phyloP scores from a whole-genome alignment of 2,888 invertebrate genomes.

The Mesorhabditis belari region DNA sequence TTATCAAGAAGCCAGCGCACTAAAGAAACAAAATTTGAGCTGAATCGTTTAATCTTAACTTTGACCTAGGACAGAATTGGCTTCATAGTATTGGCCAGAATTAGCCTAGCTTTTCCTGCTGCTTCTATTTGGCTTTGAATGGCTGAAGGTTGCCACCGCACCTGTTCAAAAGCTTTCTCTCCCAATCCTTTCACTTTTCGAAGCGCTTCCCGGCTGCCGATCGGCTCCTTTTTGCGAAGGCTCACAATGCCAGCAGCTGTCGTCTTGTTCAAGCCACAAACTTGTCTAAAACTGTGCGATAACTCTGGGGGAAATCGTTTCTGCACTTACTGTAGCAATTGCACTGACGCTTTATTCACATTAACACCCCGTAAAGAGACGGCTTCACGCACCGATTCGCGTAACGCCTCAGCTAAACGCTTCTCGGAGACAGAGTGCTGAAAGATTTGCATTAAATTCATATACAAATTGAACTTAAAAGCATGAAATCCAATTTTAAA shows the following conservation, averaged over 20 bases:
- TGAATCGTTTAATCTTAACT: too few relatives aligned
- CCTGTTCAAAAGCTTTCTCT: conserved; percentile 73
- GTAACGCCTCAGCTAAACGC: conserved; percentile 66
- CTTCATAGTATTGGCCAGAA: too few relatives aligned
- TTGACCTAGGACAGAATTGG: too few relatives aligned
- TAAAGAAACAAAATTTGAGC: background rate
- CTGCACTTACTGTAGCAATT: conserved; percentile 67
- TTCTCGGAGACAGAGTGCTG: conserved; percentile 81
- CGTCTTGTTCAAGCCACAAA: conserved; percentile 74
- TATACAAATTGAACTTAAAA: too few relatives aligned
- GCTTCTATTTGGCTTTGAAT: too few relatives aligned
- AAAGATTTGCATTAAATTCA: too few relatives aligned
- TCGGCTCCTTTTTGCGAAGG: conserved; percentile 69
- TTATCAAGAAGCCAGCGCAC: background rate
- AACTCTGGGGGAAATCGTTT: background rate
- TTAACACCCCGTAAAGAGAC: conserved; percentile 90
- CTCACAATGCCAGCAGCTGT: conserved; percentile 73
- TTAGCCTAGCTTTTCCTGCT: too few relatives aligned
- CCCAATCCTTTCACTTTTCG: conserved; percentile 74
- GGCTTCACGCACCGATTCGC: conserved; percentile 77
- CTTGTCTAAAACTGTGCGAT: conserved; percentile 61
- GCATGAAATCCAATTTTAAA: background rate
- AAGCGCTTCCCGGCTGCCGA: conserved; percentile 69
- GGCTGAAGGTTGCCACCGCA: too few relatives aligned
- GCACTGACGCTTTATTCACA: conserved; percentile 76